Percentiles rank a stretch among this genome's conserved stretches.
Evolutionary conservation across 2,888 invertebrate genomes (phyloP).

Genomic region (Melolontha melolontha): DNA sequence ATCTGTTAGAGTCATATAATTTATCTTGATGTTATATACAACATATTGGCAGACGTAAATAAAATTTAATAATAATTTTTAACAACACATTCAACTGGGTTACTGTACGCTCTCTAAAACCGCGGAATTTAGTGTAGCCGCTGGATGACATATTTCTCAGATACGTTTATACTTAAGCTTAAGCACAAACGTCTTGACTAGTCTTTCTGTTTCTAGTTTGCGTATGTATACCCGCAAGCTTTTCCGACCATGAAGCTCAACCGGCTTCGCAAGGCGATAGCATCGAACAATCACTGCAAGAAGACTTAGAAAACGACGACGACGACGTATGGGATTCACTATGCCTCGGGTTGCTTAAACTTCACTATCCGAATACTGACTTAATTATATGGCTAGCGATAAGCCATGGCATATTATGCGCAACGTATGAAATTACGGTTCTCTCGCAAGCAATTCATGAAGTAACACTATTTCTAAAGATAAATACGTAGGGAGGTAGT

Average conservation of each 20-base stretch:
- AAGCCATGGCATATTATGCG: conserved; percentile 16
- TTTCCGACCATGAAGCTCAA: conserved; percentile 1
- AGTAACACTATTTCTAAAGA: neutral
- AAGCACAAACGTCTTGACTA: conserved; percentile 21
- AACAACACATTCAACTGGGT: too few relatives aligned
- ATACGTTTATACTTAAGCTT: conserved; percentile 2
- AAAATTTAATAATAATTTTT: too few relatives aligned
- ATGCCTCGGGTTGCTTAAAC: conserved; percentile 27
- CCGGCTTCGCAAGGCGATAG: conserved; percentile 20
- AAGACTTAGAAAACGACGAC: conserved; percentile 26
- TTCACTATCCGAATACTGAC: conserved; percentile 23
- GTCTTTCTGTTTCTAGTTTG: neutral
- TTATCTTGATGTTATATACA: too few relatives aligned
- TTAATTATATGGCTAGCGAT: conserved; percentile 21
- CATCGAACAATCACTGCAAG: conserved; percentile 34
- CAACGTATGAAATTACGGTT: conserved; percentile 22
- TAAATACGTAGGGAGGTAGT: too few relatives aligned
- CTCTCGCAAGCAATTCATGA: conserved; percentile 13
- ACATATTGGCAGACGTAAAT: too few relatives aligned
- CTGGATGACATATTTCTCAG: conserved; percentile 7
- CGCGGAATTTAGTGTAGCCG: conserved; percentile 9
- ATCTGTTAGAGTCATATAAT: too few relatives aligned
- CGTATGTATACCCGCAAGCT: neutral
- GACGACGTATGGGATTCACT: conserved; percentile 26
- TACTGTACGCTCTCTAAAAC: too few relatives aligned